Evolutionary conservation across 2,113 vertebrate species (phyloP).

Genomic region (Ochotona curzoniae): DNA sequence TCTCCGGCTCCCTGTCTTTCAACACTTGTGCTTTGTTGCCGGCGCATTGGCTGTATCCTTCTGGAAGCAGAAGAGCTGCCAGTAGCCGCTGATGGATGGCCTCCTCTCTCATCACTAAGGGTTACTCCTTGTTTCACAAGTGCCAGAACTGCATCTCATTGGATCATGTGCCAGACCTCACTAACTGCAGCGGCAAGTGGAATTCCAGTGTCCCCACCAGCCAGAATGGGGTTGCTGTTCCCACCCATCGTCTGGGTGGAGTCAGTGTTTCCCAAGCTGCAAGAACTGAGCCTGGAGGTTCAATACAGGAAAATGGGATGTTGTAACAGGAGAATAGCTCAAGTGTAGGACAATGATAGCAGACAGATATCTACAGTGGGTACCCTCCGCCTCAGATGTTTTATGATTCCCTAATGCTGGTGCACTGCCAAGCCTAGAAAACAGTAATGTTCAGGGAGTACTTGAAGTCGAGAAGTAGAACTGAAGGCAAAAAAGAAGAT

Average conservation of each 20-base stretch:
- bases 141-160: not conserved
- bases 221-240: too few relatives aligned
- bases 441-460: not conserved
- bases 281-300: not conserved
- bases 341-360: conserved; percentile 1
- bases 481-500: not conserved
- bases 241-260: not conserved
- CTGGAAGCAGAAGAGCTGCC: not conserved
- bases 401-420: not conserved
- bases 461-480: not conserved
- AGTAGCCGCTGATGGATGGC: not conserved
- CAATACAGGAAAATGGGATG: not conserved
- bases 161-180: not conserved
- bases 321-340: not conserved
- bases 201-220: not conserved
- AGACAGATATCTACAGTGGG: not conserved
- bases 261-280: not conserved
- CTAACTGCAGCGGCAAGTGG: not conserved
- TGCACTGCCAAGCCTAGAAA: not conserved
- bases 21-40: not conserved
- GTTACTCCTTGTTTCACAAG: not conserved
- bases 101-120: not conserved
- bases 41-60: too few relatives aligned
- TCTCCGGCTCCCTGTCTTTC: not conserved
- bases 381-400: not conserved